phyloP scores from a whole-genome alignment of 2,797 vertebrate genomes.

The Cephalopachus bancanus region DNA sequence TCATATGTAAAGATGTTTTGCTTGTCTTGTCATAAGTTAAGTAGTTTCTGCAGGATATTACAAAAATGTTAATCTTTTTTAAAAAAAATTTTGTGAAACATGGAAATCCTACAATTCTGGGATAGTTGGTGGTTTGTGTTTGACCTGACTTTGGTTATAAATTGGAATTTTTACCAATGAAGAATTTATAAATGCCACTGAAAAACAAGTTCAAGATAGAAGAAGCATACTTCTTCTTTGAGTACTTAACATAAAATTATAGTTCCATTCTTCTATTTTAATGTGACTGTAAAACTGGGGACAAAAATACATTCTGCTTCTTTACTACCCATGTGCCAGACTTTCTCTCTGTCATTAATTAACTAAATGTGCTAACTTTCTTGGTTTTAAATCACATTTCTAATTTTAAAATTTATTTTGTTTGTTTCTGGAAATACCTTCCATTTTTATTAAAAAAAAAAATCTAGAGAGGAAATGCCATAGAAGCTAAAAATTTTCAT shows the following conservation, averaged over 20 bases:
- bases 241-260: constrained; percentile 79
- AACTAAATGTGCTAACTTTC: constrained; percentile 80
- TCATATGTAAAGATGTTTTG: constrained; percentile 37
- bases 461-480: background rate
- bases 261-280: constrained; percentile 79
- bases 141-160: constrained; percentile 83
- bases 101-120: constrained; percentile 79
- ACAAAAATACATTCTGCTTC: constrained; percentile 81
- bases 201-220: constrained; percentile 80
- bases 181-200: constrained; percentile 78
- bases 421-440: constrained; percentile 74
- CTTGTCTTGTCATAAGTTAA: constrained; percentile 84
- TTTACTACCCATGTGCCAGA: constrained; percentile 82
- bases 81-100: background rate
- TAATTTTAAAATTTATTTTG: constrained; percentile 70
- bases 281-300: constrained; percentile 79
- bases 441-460: constrained; percentile 49
- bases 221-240: constrained; percentile 77
- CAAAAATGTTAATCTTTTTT: background rate
- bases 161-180: constrained; percentile 79
- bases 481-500: constrained; percentile 79
- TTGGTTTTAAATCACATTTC: constrained; percentile 82
- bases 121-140: constrained; percentile 79
- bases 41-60: constrained; percentile 71
- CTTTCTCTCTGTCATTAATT: constrained; percentile 84